Evolutionary conservation across 1,140 invertebrate genomes (phyloP).

Genomic region (Holotrichia oblita): DNA sequence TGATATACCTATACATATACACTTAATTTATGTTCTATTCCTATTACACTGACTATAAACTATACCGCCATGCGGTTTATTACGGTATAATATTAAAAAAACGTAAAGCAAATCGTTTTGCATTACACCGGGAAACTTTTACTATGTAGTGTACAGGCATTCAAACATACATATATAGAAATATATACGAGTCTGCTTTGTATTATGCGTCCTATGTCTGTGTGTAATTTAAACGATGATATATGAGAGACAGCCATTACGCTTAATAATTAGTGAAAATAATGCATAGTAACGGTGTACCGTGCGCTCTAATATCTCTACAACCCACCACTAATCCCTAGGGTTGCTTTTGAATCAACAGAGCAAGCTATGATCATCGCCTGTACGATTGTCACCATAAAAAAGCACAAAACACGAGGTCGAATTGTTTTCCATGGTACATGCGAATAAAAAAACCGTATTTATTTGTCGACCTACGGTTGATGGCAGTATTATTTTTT

Average conservation of each 20-base stretch:
- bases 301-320: background rate
- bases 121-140: too few species aligned
- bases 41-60: too few species aligned
- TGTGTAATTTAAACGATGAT: background rate
- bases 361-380: background rate
- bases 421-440: background rate
- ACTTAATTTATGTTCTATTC: too few species aligned
- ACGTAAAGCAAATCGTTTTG: too few species aligned
- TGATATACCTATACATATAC: too few species aligned
- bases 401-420: conserved; percentile 6
- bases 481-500: conserved; percentile 5
- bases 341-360: background rate
- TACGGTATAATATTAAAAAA: too few species aligned
- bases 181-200: too few species aligned
- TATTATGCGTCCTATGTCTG: background rate
- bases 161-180: too few species aligned
- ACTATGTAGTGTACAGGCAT: too few species aligned
- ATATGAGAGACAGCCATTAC: background rate
- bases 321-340: background rate
- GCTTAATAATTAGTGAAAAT: conserved; percentile 6
- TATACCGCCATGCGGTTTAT: too few species aligned
- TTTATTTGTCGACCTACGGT: background rate
- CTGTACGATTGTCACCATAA: background rate
- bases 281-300: background rate
- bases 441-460: conserved; percentile 1